A percentile compares a stretch with the other conserved stretches of the same genome.
phyloP scores from a whole-genome alignment of 1,140 invertebrate genomes.

The Drosophila busckii region DNA sequence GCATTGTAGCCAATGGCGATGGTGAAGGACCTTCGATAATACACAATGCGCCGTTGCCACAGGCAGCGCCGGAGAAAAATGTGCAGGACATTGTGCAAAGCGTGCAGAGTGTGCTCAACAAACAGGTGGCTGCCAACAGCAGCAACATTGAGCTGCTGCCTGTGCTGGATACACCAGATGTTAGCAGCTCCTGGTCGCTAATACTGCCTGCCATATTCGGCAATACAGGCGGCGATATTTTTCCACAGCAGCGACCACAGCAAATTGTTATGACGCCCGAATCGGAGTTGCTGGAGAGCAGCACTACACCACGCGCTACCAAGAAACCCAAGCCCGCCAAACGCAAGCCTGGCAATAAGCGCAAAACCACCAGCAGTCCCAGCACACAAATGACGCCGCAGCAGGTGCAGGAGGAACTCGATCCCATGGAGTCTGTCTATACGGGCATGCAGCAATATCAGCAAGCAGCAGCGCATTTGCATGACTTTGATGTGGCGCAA shows the following conservation, averaged over 20 bases:
- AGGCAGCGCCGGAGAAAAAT: slow-evolving; percentile 82
- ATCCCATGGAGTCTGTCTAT: slow-evolving; percentile 67
- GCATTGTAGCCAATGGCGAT: slow-evolving; percentile 88
- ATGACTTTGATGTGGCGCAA: slow-evolving; percentile 57
- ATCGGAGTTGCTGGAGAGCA: slow-evolving; percentile 80
- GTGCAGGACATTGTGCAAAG: slow-evolving; percentile 89
- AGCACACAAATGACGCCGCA: slow-evolving; percentile 63
- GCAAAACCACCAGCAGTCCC: slow-evolving; percentile 44
- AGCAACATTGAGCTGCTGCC: slow-evolving; percentile 80
- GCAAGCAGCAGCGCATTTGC: slow-evolving; percentile 56
- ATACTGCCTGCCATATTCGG: slow-evolving; percentile 88
- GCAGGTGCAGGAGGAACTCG: slow-evolving; percentile 70
- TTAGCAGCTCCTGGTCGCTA: slow-evolving; percentile 87
- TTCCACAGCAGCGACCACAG: slow-evolving; percentile 80
- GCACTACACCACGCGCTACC: slow-evolving; percentile 36
- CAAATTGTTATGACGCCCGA: slow-evolving; percentile 81
- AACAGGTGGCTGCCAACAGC: slow-evolving; percentile 85
- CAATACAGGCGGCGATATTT: slow-evolving; percentile 83
- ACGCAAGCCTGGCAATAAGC: slow-evolving; percentile 53
- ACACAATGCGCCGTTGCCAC: slow-evolving; percentile 79
- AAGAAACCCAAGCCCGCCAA: slow-evolving; percentile 65
- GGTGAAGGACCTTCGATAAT: slow-evolving; percentile 81
- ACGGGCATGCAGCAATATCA: slow-evolving; percentile 76
- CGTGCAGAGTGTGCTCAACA: slow-evolving; percentile 89
- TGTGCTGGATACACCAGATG: slow-evolving; percentile 84